phyloP scores from a whole-genome alignment of 2,113 vertebrate species.

The Abramis brama region DNA sequence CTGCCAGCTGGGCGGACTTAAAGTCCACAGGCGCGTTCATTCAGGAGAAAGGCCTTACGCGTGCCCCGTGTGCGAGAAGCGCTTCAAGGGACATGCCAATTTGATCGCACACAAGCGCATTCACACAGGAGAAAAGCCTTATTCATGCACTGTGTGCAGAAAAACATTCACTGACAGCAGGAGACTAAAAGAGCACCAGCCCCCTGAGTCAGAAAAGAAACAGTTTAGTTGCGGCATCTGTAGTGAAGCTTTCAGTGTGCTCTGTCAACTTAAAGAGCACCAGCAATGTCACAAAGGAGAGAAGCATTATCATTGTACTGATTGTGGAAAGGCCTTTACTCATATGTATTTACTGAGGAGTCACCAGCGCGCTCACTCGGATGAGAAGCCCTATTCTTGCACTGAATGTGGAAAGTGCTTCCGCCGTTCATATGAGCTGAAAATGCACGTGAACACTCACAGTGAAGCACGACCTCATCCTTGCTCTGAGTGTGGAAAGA shows the following conservation, averaged over 20 bases:
- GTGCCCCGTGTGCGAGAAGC: background rate
- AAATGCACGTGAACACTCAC: conserved; percentile 23
- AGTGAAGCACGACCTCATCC: background rate
- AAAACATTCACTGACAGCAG: conserved; percentile 5
- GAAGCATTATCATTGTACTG: background rate
- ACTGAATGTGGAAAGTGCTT: conserved; percentile 13
- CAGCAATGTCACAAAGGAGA: background rate
- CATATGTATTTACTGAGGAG: conserved; percentile 4
- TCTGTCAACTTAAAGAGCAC: conserved; percentile 25
- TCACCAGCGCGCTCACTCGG: conserved; percentile 11
- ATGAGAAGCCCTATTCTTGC: conserved; percentile 14
- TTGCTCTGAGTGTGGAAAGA: conserved; percentile 30
- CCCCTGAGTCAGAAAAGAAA: conserved; percentile 8
- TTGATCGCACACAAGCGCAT: background rate
- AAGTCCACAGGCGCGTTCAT: conserved; percentile 24
- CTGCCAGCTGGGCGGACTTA: conserved; percentile 25
- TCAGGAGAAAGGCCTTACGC: conserved; percentile 13
- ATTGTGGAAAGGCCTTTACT: conserved; percentile 8
- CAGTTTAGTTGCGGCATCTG: background rate
- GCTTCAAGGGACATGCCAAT: conserved; percentile 28
- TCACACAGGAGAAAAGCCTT: conserved; percentile 8
- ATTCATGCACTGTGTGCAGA: conserved; percentile 7
- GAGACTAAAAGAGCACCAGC: conserved; percentile 27
- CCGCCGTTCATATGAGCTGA: background rate
- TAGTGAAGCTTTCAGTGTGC: background rate